Evolutionary conservation across 2,888 invertebrate species (phyloP).

Genomic region (Nezara viridula): DNA sequence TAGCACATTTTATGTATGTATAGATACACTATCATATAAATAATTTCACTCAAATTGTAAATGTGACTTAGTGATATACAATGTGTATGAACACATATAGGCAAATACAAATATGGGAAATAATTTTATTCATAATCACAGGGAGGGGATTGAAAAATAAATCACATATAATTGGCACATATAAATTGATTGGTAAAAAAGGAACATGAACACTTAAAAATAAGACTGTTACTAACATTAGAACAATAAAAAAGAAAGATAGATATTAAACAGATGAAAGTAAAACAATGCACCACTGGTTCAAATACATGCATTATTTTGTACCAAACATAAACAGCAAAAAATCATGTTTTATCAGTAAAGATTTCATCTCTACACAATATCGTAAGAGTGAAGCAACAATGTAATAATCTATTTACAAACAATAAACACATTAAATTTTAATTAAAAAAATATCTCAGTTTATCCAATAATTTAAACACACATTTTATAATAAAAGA

Average conservation of each 20-base stretch:
- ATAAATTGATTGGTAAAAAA: conserved; percentile 43
- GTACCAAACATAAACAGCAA: neutral
- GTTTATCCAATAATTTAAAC: neutral
- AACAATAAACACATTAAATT: conserved; percentile 5
- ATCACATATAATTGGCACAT: conserved; percentile 36
- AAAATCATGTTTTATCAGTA: neutral
- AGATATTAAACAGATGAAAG: neutral
- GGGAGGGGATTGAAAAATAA: conserved; percentile 21
- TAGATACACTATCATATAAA: conserved; percentile 22
- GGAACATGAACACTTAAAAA: conserved; percentile 28
- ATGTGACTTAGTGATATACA: neutral
- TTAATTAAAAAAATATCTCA: neutral
- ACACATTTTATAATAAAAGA: neutral
- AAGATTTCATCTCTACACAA: conserved; percentile 16
- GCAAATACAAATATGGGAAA: conserved; percentile 25
- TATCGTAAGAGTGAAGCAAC: conserved; percentile 22
- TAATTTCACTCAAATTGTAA: neutral
- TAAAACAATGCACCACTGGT: neutral
- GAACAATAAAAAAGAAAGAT: neutral
- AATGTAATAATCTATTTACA: conserved; percentile 6
- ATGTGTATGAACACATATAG: conserved; percentile 29
- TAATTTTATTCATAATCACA: conserved; percentile 35
- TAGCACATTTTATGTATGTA: conserved; percentile 4
- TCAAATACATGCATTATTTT: neutral
- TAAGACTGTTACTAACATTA: conserved; percentile 17